Base-by-base conservation (phyloP, 2,888 invertebrate genomes). In the Zootermopsis nevadensis region DNA sequence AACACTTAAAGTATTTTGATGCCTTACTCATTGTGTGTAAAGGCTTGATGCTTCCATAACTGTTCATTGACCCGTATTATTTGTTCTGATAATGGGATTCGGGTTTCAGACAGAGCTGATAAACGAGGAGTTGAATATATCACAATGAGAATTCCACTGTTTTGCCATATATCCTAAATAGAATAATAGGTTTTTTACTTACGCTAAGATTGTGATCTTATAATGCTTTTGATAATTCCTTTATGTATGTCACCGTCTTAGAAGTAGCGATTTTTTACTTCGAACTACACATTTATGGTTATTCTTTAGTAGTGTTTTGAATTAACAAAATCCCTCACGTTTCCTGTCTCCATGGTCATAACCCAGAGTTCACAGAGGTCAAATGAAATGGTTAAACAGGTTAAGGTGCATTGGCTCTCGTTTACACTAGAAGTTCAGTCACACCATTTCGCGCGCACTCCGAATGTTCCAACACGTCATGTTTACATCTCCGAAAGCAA, bases 381-480 rank as follows among this genome's bases (percentile, higher is more conserved):
- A 74, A 74, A 38, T 38, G 38, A 74, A 38, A 42, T 42, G 74
- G 74, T 42, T 74, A 74, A 74, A 74, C 74, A 74, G 74, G 74
- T 74, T 74, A 74, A 74, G 38, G 38, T n/a, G 74, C 60, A 33
- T 69, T 69, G 69, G 69, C 69, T 33, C 74, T 38, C 35, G 38
- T 74, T 74, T 42, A 42, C 42, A 38, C 38, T 38, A 35, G 74
- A 74, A 74, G 74, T 74, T 74, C 74, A 74, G 38, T 74, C 35
- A 74, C 74, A 74, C 74, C 74, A 74, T 60, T 27, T 8, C 60
- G 27, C n/a, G 60, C 27, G 60, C 60, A 27, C 60, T n/a, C n/a
- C 7, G 27, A 60, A 60, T 22, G 2, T n/a, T 8, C 69, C 33
- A 33, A 69, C 69, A 69, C 60, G n/a, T 60, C n/a, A 60, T 48